phyloP scores from a whole-genome alignment of 2,113 vertebrate genomes.

The Lethenteron camtschaticum region DNA sequence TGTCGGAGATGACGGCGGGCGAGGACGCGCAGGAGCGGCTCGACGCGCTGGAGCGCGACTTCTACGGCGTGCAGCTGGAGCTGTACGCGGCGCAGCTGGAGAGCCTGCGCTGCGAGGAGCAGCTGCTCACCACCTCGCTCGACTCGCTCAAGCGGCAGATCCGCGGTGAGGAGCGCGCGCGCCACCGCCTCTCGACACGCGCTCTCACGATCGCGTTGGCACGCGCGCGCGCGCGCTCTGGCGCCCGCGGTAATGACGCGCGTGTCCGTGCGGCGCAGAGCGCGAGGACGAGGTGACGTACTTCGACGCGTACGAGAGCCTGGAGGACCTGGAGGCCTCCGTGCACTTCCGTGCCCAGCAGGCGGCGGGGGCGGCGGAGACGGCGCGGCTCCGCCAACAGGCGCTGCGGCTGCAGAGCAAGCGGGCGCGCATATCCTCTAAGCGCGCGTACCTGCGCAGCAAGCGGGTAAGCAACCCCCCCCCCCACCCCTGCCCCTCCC shows the following conservation, averaged over 20 bases:
- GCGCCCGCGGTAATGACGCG: no score
- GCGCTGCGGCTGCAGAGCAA: constrained; percentile 73
- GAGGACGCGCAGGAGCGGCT: constrained; percentile 60
- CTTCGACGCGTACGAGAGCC: constrained; percentile 81
- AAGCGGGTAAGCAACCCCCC: constrained; percentile 19
- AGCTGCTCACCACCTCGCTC: constrained; percentile 67
- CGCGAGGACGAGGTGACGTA: constrained; percentile 88
- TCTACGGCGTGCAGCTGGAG: constrained; percentile 86
- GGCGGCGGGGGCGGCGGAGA: constrained; percentile 40
- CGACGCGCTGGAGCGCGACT: constrained; percentile 74
- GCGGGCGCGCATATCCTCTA: constrained; percentile 73
- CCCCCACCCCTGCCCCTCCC: no score
- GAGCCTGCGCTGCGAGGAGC: constrained; percentile 78
- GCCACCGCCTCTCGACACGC: no score
- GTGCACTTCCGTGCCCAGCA: constrained; percentile 35
- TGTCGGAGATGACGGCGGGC: constrained; percentile 66
- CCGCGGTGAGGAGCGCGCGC: constrained; percentile 30
- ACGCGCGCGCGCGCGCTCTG: no score
- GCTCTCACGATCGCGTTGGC: no score
- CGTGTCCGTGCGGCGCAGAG: constrained; percentile 24
- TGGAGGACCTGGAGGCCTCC: constrained; percentile 22
- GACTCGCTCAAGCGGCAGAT: constrained; percentile 75
- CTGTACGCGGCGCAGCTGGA: constrained; percentile 88
- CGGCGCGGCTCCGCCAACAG: constrained; percentile 54
- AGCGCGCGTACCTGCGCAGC: constrained; percentile 97